phyloP scores from a whole-genome alignment of 2,113 vertebrate genomes.

The Anser brachyrhynchus region DNA sequence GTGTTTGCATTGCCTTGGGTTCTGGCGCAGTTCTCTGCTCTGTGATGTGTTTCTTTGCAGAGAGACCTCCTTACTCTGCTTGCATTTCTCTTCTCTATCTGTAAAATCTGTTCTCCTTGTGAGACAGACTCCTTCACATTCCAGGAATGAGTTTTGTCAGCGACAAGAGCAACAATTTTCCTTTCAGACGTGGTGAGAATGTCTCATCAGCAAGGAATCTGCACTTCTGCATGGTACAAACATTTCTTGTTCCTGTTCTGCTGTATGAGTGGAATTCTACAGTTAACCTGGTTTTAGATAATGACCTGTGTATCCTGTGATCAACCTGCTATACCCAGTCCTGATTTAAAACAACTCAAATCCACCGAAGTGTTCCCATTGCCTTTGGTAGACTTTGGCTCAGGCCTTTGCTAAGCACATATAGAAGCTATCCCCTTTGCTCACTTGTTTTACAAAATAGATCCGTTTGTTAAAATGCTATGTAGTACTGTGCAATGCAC shows the following conservation, averaged over 20 bases:
- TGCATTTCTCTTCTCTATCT: neutral
- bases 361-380: neutral
- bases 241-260: neutral
- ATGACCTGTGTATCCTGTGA: neutral
- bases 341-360: neutral
- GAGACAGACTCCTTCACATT: neutral
- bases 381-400: neutral
- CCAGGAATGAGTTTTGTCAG: neutral
- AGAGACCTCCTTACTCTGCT: neutral
- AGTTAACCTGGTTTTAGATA: neutral
- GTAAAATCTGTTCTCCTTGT: neutral
- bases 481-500: neutral
- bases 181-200: rapidly evolving
- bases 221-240: neutral
- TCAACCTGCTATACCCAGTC: neutral
- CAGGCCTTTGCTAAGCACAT: neutral
- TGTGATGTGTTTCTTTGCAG: neutral
- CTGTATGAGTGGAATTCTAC: neutral
- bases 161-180: neutral
- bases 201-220: neutral
- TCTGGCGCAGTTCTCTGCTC: neutral
- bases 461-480: neutral
- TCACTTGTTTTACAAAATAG: neutral
- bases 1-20: neutral
- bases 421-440: neutral